Base-by-base conservation (phyloP, 2,888 invertebrate species). In the Sphaerophoria rueppellii region DNA sequence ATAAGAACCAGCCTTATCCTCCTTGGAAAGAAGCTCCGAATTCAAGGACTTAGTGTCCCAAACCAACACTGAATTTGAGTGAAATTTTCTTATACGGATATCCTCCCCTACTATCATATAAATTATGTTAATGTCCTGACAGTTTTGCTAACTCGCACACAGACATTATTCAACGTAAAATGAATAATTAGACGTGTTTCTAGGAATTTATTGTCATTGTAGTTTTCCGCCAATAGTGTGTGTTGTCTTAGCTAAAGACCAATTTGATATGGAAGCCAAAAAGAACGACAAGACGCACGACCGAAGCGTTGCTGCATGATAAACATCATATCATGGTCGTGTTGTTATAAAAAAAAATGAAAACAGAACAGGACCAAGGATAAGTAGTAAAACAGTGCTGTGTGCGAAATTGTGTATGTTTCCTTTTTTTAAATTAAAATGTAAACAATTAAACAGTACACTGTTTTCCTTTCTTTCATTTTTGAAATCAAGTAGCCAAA, bases 91-190 rank as follows among this genome's bases (percentile, higher is more conserved):
- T 71, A 24, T 24, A 24, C 24, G 24, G 9, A 57, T 58, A 57
- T 50, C 57, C 34, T 67, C 12, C 24, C 57, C 34, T 67, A 9
- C 24, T 7, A 24, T 37, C 32, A 73, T 24, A 73, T 57, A 72
- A 72, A 78, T 72, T 52, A 58, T 65, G 65, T 43, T 43, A 65
- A 65, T 65, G 43, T 57, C 76, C 61, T 77, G 77, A 61, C 77
- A 71, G 48, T 55, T 57, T 72, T 65, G 24, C 46, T 40, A 9
- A 24, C 52, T n/a, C 43, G 43, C 32, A 37, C 34, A 40, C 16
- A 67, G 37, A 69, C 70, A 63, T 71, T 63, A 65, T 63, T 50
- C 57, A 57, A 58, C 65, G 14, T 24, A 57, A 63, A 69, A 70
- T 81, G 63, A 76, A 76, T 63, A 70, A 65, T 63, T 46, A 57